Base-by-base conservation (phyloP, 2,888 invertebrate species). In the Poecilus cupreus region DNA sequence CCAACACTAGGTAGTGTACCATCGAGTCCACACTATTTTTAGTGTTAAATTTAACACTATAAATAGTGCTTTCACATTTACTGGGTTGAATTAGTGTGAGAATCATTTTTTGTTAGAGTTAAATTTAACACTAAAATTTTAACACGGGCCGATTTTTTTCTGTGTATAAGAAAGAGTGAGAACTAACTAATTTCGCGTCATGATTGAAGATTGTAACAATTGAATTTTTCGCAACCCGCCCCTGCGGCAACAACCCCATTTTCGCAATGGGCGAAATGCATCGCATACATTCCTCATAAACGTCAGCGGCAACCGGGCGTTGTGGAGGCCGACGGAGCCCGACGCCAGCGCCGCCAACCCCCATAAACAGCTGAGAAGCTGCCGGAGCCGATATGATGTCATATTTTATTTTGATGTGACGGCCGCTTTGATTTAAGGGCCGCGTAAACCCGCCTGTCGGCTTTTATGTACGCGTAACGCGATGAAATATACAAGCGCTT, bases 331-430 rank as follows among this genome's bases (percentile, higher is more conserved):
- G 32, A 3, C 32, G 8, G 32, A 86, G n/a, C 46, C 13, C 51
- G 86, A 85, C 82, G 85, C 86, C 86, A 86, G 87, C 87, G 86
- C 86, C 86, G 85, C 85, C 85, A 84, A 83, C 84, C 84, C 85
- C 86, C 86, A 87, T 88, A 87, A 87, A 87, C 88, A 87, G 87
- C 83, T 86, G 87, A 87, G 86, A 85, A 87, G 87, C 86, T 86
- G 87, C 87, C 87, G 86, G 86, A 86, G 87, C 88, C 88, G 87
- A 88, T 88, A 88, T 87, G 86, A 87, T 87, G 86, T 87, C 86
- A 88, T 88, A 88, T 88, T 87, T 88, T 87, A 88, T 87, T 87
- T 87, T 88, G 88, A 88, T 88, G 88, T 88, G 88, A 88, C 88
- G 85, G 83, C 75, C 78, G 85, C 85, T 87, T 87, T 88, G 88